Evolutionary conservation across 2,113 vertebrate species (phyloP), one percentile per base, ranked within the genome.

Genomic region (Catharus fuscescens): DNA sequence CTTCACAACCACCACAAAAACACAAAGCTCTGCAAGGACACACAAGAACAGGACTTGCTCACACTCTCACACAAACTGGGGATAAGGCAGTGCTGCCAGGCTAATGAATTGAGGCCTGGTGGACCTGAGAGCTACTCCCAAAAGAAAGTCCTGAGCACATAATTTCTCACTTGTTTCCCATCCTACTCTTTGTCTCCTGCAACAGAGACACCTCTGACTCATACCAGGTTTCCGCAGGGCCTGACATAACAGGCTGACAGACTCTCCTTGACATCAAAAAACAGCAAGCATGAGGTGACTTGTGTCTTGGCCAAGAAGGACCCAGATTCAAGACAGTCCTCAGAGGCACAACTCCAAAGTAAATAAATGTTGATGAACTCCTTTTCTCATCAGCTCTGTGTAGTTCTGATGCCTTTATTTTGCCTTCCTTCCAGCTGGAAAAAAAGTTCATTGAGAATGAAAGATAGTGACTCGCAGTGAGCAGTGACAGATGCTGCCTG

Each of bases 401-500:
- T 57, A 71, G 50, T 76, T 50, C 74, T 40, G 42, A 62, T 94
- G 80, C 86, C 40, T 80, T 83, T 86, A 91, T 78, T 94, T 86
- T 88, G 85, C 86, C 44, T 94, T 36, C 50, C 67, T 88, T 92
- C 86, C 72, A 94, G 78, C 86, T 86, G 78, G 89, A 82, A 93
- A 38, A 54, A 62, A 64, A 90, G 92, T 87, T 95, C 91, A 90
- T 95, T 87, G 90, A 96, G 95, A 96, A 96, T 84, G 90, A 95
- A 97, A 95, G 82, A 86, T 88, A 82, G 74, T 82, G 76, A 94
- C 92, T 95, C 18, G 40, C 73, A 78, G 59, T 62, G 78, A 94
- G 79, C 77, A 92, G 65, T 92, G 94, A 89, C 96, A 96, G 95
- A 95, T 97, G 97, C 94, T 88, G 90, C 94, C 86, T 87, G 86